Conservation (phyloP, 2,888 invertebrate species). For the Leptura quadrifasciata region DNA sequence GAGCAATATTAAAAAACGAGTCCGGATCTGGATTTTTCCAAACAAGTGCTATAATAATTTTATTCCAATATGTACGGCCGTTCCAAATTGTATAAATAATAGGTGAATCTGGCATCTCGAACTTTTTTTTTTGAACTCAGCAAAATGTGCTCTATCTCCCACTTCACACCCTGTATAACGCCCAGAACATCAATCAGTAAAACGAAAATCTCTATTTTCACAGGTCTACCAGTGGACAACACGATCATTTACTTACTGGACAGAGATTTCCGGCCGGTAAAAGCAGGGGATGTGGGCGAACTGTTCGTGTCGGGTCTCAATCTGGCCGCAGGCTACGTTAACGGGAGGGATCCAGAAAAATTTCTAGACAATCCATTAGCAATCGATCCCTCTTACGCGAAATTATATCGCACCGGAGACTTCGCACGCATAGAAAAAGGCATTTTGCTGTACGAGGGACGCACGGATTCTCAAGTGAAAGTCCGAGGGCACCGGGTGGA, state of each 20-base stretch:
- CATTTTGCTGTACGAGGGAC: conserved; percentile 84
- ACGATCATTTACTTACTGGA: conserved; percentile 88
- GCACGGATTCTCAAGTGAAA: conserved; percentile 90
- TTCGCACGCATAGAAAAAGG: conserved; percentile 84
- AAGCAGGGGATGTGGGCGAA: conserved; percentile 86
- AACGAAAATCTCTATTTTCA: conserved; percentile 38
- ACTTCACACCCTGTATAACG: too few relatives aligned
- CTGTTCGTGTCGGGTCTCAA: conserved; percentile 88
- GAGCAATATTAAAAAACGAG: too few relatives aligned
- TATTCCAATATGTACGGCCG: too few relatives aligned
- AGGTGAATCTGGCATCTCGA: too few relatives aligned
- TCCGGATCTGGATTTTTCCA: too few relatives aligned
- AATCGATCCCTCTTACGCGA: conserved; percentile 79
- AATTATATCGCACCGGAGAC: conserved; percentile 90
- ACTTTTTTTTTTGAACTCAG: too few relatives aligned
- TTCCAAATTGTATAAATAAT: too few relatives aligned
- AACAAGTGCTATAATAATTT: too few relatives aligned
- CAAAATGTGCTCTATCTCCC: too few relatives aligned
- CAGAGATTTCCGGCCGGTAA: conserved; percentile 82
- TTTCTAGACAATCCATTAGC: conserved; percentile 87
- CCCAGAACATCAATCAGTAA: conserved; percentile 14
- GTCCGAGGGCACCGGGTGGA: conserved; percentile 92
- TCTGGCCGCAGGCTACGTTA: conserved; percentile 88
- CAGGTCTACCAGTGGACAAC: conserved; percentile 87
- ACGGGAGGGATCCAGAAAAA: conserved; percentile 80